Conservation (phyloP, 2,113 vertebrate genomes). For the Poecile atricapillus region DNA sequence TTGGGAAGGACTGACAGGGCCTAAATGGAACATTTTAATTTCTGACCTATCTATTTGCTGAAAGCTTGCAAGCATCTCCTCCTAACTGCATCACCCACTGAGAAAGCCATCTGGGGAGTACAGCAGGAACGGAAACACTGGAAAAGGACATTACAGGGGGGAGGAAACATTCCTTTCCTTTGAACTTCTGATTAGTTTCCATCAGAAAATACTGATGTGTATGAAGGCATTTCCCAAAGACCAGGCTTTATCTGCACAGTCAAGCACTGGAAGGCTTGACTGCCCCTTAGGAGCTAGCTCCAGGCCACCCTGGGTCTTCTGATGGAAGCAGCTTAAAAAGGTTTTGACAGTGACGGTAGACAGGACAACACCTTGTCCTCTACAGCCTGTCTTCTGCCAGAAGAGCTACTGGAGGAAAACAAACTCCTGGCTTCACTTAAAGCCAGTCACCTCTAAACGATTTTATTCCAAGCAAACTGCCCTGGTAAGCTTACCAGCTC, state of each 20-base stretch:
- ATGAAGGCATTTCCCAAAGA: background rate
- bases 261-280: background rate
- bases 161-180: background rate
- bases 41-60: background rate
- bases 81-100: background rate
- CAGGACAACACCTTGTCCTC: background rate
- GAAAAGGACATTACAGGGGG: background rate
- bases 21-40: background rate
- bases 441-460: background rate
- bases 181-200: background rate
- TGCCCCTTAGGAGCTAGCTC: background rate
- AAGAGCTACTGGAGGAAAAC: background rate
- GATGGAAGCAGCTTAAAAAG: background rate
- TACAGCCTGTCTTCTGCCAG: background rate
- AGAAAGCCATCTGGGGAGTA: background rate
- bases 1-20: background rate
- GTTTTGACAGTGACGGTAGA: rapidly evolving
- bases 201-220: background rate
- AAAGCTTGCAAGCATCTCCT: constrained; percentile 1
- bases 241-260: background rate
- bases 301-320: background rate
- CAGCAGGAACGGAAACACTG: background rate
- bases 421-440: background rate
- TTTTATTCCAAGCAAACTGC: background rate
- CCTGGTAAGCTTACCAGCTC: background rate